Base-by-base conservation (phyloP, 2,113 vertebrate species). In the Sinocyclocheilus grahami region DNA sequence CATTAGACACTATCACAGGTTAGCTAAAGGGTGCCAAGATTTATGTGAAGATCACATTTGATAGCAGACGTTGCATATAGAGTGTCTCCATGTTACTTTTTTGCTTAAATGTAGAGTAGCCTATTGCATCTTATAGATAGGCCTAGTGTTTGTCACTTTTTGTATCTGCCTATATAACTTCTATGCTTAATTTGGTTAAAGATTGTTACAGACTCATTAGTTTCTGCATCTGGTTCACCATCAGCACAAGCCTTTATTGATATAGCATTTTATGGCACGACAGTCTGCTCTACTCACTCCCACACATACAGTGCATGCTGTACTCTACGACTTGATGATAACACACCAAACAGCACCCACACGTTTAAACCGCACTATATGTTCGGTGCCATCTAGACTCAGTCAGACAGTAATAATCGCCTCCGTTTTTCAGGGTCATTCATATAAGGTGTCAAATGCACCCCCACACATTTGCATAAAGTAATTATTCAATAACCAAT, bases 401-500 rank as follows among this genome's bases (percentile, higher is more conserved):
- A 69, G 46, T 46, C 78, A 42, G 71, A 83, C 14, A 0, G 55
- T 30, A 27, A 51, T 46, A 65, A 86, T 51, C 24, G 12, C 63
- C 12, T n/a, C 69, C 16, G 69, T 76, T 76, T 85, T 27, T 27
- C 69, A 81, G 42, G 62, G 72, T 83, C 72, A 72, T 55, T 55
- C 33, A 46, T 65, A 86, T 27, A 48, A 46, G 30, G 65, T 79
- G 79, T 79, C 80, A 39, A 53, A 79, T 79, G 37, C 82, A 60
- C 42, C 71, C 85, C 30, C 78, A 18, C 69, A 76, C 69, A 82
- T 63, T 37, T n/a, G n/a, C 63, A 42, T 71, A 80, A 72, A 80
- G 27, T 53, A 82, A 55, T 82, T 86, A 86, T 82, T 74, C 37
- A 37, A 48, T 65, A 74, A 75, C 77, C 37, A 77, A n/a, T 84